These are phyloP conservation scores for Apoderus coryli DNA, from an alignment of 2,888 invertebrate genomes.

Conservation along the genomic window DNA sequence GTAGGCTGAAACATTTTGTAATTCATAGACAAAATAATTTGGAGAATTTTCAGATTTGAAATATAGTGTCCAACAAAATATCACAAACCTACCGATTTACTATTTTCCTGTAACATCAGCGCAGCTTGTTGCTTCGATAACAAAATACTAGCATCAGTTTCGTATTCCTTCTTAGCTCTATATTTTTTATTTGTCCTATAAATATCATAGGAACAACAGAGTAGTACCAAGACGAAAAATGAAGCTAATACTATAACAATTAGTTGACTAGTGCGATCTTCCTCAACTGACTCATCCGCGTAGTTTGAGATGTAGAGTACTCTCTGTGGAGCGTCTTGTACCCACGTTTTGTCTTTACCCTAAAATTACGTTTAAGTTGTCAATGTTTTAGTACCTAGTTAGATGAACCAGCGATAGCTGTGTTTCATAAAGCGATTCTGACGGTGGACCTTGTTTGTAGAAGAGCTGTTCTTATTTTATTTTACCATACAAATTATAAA, in stretches of 20 bases:
- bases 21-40: too few species aligned
- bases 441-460: too few species aligned
- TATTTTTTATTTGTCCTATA: constrained; percentile 64
- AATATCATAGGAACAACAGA: constrained; percentile 56
- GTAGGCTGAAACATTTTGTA: constrained; percentile 11
- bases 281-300: constrained; percentile 58
- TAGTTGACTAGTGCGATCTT: constrained; percentile 62
- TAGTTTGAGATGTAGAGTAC: constrained; percentile 61
- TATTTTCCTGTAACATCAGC: constrained; percentile 44
- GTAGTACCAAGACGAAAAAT: constrained; percentile 54
- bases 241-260: constrained; percentile 66
- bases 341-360: constrained; percentile 71
- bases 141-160: constrained; percentile 61
- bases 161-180: constrained; percentile 54
- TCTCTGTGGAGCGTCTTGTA: constrained; percentile 67
- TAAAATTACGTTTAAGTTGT: constrained; percentile 29
- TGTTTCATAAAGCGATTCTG: too few species aligned
- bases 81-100: constrained; percentile 20
- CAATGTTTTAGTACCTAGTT: too few species aligned
- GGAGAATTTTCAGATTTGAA: too few species aligned
- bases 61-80: too few species aligned
- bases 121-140: constrained; percentile 61
- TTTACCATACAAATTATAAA: too few species aligned
- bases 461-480: too few species aligned
- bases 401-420: too few species aligned